Evolutionary conservation across 1,140 invertebrate species (phyloP).

Genomic region (Colletes gigas): DNA sequence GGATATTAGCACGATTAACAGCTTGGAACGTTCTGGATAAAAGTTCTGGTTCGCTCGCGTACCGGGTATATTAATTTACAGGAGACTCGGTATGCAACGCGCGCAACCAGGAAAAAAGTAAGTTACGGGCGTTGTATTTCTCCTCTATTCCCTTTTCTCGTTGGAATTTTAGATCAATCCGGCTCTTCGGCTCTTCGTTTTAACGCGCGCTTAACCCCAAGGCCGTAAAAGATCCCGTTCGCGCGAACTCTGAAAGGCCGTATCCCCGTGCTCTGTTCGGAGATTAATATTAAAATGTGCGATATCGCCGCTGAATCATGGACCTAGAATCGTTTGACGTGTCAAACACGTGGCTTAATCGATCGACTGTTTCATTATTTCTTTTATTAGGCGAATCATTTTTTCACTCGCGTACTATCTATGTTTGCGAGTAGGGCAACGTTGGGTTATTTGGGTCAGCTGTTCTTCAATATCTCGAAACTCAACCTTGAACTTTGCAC

Average conservation of each 20-base stretch:
- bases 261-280: conserved; percentile 1
- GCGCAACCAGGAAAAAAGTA: too few species aligned
- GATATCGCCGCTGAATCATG: conserved; percentile 19
- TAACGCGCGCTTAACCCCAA: not conserved
- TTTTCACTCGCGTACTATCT: too few species aligned
- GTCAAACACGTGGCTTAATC: conserved; percentile 19
- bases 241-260: conserved; percentile 9
- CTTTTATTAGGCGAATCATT: too few species aligned
- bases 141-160: not conserved
- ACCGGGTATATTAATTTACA: conserved; percentile 19
- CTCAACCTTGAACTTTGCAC: too few species aligned
- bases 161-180: conserved; percentile 19
- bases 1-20: conserved; percentile 41
- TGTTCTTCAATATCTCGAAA: too few species aligned
- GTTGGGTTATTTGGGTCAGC: too few species aligned
- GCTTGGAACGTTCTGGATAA: conserved; percentile 2
- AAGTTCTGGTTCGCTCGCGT: too few species aligned
- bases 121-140: not conserved
- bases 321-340: not conserved
- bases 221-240: conserved; percentile 36
- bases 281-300: conserved; percentile 47
- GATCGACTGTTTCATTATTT: too few species aligned
- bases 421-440: too few species aligned
- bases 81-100: not conserved
- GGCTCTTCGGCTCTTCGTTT: not conserved